Evolutionary conservation across 2,888 invertebrate species (phyloP), one percentile per base, ranked within the genome.

Genomic region (Meta bourneti): DNA sequence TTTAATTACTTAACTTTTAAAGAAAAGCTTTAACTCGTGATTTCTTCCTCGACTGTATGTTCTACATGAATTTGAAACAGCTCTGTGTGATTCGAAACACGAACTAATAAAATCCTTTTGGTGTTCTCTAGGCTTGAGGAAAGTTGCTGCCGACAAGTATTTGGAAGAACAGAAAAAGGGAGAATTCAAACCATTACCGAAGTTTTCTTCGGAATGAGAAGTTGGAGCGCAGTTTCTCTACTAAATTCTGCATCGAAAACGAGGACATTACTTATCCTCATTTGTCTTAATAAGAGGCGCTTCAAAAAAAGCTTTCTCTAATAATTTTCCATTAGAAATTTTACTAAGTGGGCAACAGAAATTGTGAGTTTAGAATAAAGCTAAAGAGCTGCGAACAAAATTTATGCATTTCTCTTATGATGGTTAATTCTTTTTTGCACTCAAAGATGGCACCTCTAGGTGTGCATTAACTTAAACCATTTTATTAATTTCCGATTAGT

Each of bases 141-240:
- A 89, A 34, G 81, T 81, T 9, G 69, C 82, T 4, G 51, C 82
- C 13, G 81, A 82, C 8, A 89, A 82, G 20, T 75, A 61, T 48
- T 13, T 75, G 7, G 82, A 82, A 77, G 82, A 82, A 11, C 81
- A 82, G 16, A 75, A 82, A 51, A 80, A 69, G 49, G 71, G 9
- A 54, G 72, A 71, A 16, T 51, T n/a, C 20, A 61, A 49, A 11
- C 48, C 79, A 7, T 11, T 61, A 19, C 48, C n/a, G 6, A 49
- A 34, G n/a, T 34, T 61, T 16, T 16, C 9, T 6, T 19, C 77
- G 0, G 51, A 19, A 9, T 51, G n/a, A 77, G 7, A 51, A 6
- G 16, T 19, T 7, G 51, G 5, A 77, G 9, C 8, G n/a, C 34
- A n/a, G 9, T n/a, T 51, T 1, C n/a, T 51, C n/a, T 2, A 19